Evolutionary conservation across 2,888 invertebrate species (phyloP), one percentile per base, ranked within the genome.

Genomic region (Melanostoma scalare): DNA sequence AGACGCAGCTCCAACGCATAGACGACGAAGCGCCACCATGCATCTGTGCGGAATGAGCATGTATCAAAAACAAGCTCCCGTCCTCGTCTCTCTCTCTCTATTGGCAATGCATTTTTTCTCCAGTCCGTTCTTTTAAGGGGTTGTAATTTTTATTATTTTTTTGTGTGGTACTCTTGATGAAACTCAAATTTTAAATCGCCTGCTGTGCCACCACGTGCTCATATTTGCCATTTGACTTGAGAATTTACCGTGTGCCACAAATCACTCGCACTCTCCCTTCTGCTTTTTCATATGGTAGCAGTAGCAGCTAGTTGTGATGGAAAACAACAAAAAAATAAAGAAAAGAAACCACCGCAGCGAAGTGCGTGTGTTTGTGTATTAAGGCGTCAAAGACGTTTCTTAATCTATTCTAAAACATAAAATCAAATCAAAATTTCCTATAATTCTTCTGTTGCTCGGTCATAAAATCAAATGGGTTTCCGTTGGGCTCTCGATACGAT

Each of bases 341-440:
- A 72, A 53, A 38, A 60, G 53, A 36, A 38, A 53, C 63, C 73
- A 58, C 80, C 20, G 20, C 20, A 20, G 65, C 44, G 40, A 63
- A 68, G 52, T 63, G 46, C 72, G 63, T 65, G 65, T 60, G 79
- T 67, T 53, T 74, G 67, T 61, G 63, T 72, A 40, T 74, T 67
- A 44, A 52, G 84, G 75, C 84, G 84, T 84, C 84, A 84, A 79
- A 84, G 75, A 75, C 74, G 65, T 84, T 71, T 80, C 85, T 85
- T 80, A 85, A 85, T 85, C 85, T 85, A 75, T 85, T 85, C 85
- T 76, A 85, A 85, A 85, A 85, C 85, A 85, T 85, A 85, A 85
- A 85, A 85, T 85, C 85, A 80, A 85, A 85, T 85, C 75, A 85
- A 85, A 85, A 76, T 79, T 84, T 79, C 74, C 84, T 84, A 84